phyloP scores from a whole-genome alignment of 2,113 vertebrate genomes.

The Eulacestoma nigropectus region DNA sequence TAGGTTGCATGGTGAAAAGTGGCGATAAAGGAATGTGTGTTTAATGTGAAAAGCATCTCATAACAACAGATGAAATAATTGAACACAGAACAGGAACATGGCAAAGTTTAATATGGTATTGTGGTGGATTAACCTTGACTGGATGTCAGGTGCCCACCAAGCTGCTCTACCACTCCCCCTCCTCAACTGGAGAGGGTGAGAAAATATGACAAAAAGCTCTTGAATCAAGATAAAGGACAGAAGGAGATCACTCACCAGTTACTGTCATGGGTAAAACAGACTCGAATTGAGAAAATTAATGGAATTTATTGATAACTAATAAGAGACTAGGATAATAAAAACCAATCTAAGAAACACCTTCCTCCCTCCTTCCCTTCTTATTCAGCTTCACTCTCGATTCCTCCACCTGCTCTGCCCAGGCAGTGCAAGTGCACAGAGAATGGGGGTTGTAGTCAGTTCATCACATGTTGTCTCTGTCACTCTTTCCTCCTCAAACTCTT shows the following conservation, averaged over 20 bases:
- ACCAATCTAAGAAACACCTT: neutral
- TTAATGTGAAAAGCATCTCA: neutral
- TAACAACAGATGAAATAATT: neutral
- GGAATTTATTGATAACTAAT: neutral
- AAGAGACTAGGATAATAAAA: neutral
- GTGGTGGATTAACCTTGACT: neutral
- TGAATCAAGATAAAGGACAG: neutral
- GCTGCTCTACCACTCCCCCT: rapidly evolving
- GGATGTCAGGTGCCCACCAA: neutral
- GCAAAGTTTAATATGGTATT: neutral
- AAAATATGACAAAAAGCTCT: neutral
- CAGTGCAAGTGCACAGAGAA: rapidly evolving
- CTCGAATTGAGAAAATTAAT: neutral
- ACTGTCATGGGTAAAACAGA: neutral
- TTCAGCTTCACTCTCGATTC: rapidly evolving
- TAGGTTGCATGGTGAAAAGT: neutral
- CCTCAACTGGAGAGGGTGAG: neutral
- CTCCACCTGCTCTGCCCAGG: rapidly evolving
- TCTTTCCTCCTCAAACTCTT: neutral
- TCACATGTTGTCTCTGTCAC: rapidly evolving
- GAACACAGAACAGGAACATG: neutral
- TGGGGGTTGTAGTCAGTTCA: neutral
- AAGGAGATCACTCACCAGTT: neutral
- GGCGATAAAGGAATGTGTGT: neutral
- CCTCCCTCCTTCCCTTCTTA: neutral